These are phyloP conservation scores for Poecilia gillii DNA, from an alignment of 2,797 vertebrate genomes.

Conservation along the genomic window DNA sequence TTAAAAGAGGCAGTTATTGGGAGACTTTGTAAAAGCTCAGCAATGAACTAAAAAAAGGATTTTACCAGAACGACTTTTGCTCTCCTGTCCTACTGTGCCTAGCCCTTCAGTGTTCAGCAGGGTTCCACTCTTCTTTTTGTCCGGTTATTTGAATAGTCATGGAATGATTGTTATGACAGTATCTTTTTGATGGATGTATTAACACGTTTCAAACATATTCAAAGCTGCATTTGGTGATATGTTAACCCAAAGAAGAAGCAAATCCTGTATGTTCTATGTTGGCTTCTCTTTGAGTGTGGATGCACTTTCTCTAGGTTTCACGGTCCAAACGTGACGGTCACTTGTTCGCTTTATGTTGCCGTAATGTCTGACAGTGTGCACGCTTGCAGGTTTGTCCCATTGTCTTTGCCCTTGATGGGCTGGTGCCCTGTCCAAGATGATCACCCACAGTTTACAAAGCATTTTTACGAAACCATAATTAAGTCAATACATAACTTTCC, in stretches of 20 bases:
- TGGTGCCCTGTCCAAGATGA: background rate
- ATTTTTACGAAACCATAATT: too few species aligned
- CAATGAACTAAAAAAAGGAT: constrained; percentile 20
- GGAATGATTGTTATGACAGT: background rate
- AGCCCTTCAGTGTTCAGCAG: background rate
- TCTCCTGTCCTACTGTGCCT: constrained; percentile 1
- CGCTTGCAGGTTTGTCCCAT: background rate
- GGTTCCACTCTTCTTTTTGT: background rate
- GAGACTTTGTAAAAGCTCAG: constrained; percentile 39
- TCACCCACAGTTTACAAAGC: too few species aligned
- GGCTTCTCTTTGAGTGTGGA: background rate
- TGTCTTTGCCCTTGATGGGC: background rate
- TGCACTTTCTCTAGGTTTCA: background rate
- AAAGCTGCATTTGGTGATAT: background rate
- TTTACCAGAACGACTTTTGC: constrained; percentile 11
- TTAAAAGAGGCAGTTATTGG: constrained; percentile 44
- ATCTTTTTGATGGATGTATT: background rate
- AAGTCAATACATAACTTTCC: too few species aligned
- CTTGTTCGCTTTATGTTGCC: background rate
- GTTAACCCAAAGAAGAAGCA: too few species aligned
- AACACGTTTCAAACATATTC: background rate
- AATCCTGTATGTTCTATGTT: background rate
- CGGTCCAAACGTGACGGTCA: background rate
- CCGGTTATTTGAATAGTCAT: background rate
- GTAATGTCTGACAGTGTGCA: background rate